Conservation (phyloP, 2,797 vertebrate species). For the Neoniphon sammara region DNA sequence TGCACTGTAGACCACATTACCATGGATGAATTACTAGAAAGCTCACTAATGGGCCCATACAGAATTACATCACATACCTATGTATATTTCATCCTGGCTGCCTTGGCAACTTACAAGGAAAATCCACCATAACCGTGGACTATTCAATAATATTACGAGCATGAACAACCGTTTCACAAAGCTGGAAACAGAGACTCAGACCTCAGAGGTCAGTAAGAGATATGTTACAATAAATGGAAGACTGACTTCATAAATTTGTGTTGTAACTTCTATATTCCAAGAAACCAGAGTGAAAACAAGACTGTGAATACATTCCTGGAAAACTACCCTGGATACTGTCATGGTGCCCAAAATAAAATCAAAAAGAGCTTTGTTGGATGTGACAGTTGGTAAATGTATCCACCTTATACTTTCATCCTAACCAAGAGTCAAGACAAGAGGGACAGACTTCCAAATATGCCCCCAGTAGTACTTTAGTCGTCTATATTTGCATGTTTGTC, state of each 20-base stretch:
- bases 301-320: conserved; percentile 37
- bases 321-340: conserved; percentile 53
- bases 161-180: too few relatives aligned
- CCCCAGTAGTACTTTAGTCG: conserved; percentile 24
- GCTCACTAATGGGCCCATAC: background rate
- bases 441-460: conserved; percentile 49
- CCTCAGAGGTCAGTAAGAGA: conserved; percentile 3
- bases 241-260: conserved; percentile 20
- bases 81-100: conserved; percentile 23
- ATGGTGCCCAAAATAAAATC: conserved; percentile 43
- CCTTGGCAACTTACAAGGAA: background rate
- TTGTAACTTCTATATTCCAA: background rate
- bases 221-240: conserved; percentile 39
- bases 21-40: conserved; percentile 4
- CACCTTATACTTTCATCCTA: conserved; percentile 45
- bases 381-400: conserved; percentile 54
- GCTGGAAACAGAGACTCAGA: too few relatives aligned
- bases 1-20: conserved; percentile 33
- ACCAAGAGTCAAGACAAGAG: conserved; percentile 52
- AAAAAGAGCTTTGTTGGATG: conserved; percentile 57
- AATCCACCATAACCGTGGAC: too few relatives aligned
- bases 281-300: too few relatives aligned
- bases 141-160: too few relatives aligned
- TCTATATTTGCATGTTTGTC: conserved; percentile 46
- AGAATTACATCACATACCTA: background rate